Conservation (phyloP, 2,113 vertebrate species). For the Pseudorasbora parva region DNA sequence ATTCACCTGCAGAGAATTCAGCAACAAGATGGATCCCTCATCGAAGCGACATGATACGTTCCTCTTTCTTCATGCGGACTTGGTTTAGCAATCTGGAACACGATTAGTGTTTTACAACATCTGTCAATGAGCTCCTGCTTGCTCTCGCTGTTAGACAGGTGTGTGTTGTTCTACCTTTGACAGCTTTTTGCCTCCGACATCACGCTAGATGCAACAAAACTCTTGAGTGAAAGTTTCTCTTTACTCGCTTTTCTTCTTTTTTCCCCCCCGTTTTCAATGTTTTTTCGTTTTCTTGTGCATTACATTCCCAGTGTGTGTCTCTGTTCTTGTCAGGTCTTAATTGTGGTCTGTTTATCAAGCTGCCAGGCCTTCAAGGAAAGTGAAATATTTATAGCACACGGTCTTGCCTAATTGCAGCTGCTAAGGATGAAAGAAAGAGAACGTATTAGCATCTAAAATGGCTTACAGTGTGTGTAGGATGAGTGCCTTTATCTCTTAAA, state of each 20-base stretch:
- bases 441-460: slow-evolving; percentile 45
- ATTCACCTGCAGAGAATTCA: slow-evolving; percentile 8
- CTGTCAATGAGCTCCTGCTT: slow-evolving; percentile 54
- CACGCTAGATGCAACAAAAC: background rate
- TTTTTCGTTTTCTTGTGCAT: slow-evolving; percentile 11
- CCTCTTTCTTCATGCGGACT: slow-evolving; percentile 24
- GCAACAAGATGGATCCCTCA: slow-evolving; percentile 4
- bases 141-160: slow-evolving; percentile 48
- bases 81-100: slow-evolving; percentile 20
- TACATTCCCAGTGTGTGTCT: slow-evolving; percentile 41
- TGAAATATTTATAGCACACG: slow-evolving; percentile 53
- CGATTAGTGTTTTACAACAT: slow-evolving; percentile 32
- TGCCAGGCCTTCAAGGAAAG: slow-evolving; percentile 43
- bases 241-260: background rate
- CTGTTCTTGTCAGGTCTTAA: slow-evolving; percentile 58
- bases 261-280: background rate
- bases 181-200: background rate
- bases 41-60: slow-evolving; percentile 10
- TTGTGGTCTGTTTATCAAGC: slow-evolving; percentile 57
- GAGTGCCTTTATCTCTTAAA: slow-evolving; percentile 38
- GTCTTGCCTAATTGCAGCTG: slow-evolving; percentile 50
- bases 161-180: background rate
- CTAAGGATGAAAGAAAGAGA: slow-evolving; percentile 47
- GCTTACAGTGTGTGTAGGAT: slow-evolving; percentile 34
- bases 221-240: background rate